These are phyloP conservation scores for Acromyrmex heyeri DNA, from an alignment of 1,140 invertebrate genomes.

Conservation along the genomic window DNA sequence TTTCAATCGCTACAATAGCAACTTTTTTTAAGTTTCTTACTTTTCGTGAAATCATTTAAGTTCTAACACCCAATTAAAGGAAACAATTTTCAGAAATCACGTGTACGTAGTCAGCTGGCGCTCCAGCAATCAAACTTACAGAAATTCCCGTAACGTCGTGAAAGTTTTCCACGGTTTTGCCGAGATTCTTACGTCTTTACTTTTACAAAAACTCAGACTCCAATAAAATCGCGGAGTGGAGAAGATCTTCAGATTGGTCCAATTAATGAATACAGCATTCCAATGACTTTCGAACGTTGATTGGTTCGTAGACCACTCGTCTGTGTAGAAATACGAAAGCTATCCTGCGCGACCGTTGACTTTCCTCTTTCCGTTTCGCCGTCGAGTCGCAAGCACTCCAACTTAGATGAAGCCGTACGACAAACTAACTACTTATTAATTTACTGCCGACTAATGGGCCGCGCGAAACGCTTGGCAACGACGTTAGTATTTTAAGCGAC, in stretches of 20 bases:
- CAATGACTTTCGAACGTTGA: slow-evolving; percentile 73
- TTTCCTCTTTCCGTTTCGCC: not conserved
- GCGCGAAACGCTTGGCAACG: not conserved
- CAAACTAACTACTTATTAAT: slow-evolving; percentile 70
- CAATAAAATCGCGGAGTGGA: slow-evolving; percentile 23
- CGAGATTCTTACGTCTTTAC: slow-evolving; percentile 51
- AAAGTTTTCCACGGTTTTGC: slow-evolving; percentile 58
- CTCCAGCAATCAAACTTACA: not conserved
- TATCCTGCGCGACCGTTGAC: not conserved
- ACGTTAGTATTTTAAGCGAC: not conserved
- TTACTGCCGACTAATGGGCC: slow-evolving; percentile 70
- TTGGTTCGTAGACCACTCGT: slow-evolving; percentile 60
- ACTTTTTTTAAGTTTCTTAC: not conserved
- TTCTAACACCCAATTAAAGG: slow-evolving; percentile 11
- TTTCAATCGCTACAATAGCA: not conserved
- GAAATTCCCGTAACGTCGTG: slow-evolving; percentile 30
- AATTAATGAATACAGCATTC: slow-evolving; percentile 77
- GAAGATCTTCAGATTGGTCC: slow-evolving; percentile 64
- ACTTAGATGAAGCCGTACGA: slow-evolving; percentile 64
- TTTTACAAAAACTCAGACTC: slow-evolving; percentile 25
- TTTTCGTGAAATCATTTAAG: not conserved
- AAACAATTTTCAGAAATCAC: slow-evolving; percentile 23
- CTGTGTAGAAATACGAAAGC: slow-evolving; percentile 31
- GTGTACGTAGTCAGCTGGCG: not conserved
- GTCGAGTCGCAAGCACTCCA: slow-evolving; percentile 13